A percentile compares a stretch with the other conserved stretches of the same genome.
phyloP scores from a whole-genome alignment of 2,888 invertebrate genomes.

The Trichogramma evanescens region DNA sequence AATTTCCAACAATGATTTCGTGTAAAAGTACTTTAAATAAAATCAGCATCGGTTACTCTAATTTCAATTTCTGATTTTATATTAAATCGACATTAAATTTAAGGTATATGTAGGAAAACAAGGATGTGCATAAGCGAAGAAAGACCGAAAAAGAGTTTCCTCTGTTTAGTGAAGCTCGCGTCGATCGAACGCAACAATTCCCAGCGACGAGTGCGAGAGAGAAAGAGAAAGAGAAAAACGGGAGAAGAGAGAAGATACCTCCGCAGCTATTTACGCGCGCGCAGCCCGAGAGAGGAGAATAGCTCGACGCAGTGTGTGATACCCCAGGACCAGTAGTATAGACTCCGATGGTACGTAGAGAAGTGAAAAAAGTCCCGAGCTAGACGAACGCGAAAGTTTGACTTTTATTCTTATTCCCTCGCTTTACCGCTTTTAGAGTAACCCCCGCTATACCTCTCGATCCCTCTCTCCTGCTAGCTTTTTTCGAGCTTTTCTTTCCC shows the following conservation, averaged over 20 bases:
- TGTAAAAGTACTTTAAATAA: too few species aligned
- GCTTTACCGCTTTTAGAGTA: slow-evolving; percentile 5
- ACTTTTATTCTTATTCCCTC: slow-evolving; percentile 11
- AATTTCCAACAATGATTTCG: too few species aligned
- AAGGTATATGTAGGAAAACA: too few species aligned
- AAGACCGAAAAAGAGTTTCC: slow-evolving; percentile 5
- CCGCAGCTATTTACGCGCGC: too few species aligned
- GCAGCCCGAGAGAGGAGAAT: too few species aligned
- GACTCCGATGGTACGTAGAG: too few species aligned
- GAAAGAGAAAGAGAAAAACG: slow-evolving; percentile 11
- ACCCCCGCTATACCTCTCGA: neutral
- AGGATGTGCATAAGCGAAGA: neutral
- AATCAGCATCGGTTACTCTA: too few species aligned
- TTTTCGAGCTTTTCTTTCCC: slow-evolving; percentile 2
- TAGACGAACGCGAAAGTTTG: slow-evolving; percentile 15
- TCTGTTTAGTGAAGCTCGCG: neutral
- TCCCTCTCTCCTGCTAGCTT: neutral
- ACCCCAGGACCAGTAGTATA: too few species aligned
- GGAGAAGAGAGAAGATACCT: neutral
- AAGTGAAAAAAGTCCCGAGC: slow-evolving; percentile 12
- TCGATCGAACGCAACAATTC: slow-evolving; percentile 6
- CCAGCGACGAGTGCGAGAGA: slow-evolving; percentile 3
- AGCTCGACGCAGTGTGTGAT: too few species aligned
- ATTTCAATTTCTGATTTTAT: too few species aligned
- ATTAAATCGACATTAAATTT: too few species aligned